Evolutionary conservation across 2,797 vertebrate species (phyloP).

Genomic region (Coreius guichenoti): DNA sequence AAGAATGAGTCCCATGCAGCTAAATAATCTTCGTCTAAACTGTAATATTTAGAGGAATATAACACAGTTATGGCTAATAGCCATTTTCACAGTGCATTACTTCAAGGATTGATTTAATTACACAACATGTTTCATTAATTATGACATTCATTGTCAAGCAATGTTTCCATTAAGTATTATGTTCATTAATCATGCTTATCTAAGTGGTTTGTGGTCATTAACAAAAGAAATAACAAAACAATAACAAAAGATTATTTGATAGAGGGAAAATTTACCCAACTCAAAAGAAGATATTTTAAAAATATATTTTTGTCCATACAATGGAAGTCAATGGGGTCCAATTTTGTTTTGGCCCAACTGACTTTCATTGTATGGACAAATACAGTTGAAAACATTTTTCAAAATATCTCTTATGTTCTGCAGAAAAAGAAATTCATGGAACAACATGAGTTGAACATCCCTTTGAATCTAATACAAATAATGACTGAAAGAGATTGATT

Average conservation of each 20-base stretch:
- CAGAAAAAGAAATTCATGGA: not conserved
- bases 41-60: slow-evolving; percentile 17
- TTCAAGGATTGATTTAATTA: slow-evolving; percentile 32
- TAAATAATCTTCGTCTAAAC: not conserved
- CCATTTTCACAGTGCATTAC: slow-evolving; percentile 12
- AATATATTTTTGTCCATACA: not conserved
- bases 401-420: not conserved
- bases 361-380: not conserved
- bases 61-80: not conserved
- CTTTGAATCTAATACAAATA: not conserved
- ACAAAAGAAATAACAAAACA: slow-evolving; percentile 4
- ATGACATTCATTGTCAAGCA: slow-evolving; percentile 41
- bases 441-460: not conserved
- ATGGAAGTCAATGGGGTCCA: not conserved
- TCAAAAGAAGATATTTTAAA: not conserved
- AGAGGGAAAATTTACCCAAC: not conserved
- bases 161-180: slow-evolving; percentile 41
- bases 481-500: not conserved
- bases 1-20: not conserved
- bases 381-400: not conserved
- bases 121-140: slow-evolving; percentile 36
- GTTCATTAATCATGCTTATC: slow-evolving; percentile 43
- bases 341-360: not conserved
- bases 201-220: slow-evolving; percentile 34
- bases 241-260: not conserved